Percentiles rank a stretch among this genome's conserved stretches.
Evolutionary conservation across 30 jellyfish, hydroid and myxozoan genomes (phyloP).

Genomic region (Hydractinia echinata): DNA sequence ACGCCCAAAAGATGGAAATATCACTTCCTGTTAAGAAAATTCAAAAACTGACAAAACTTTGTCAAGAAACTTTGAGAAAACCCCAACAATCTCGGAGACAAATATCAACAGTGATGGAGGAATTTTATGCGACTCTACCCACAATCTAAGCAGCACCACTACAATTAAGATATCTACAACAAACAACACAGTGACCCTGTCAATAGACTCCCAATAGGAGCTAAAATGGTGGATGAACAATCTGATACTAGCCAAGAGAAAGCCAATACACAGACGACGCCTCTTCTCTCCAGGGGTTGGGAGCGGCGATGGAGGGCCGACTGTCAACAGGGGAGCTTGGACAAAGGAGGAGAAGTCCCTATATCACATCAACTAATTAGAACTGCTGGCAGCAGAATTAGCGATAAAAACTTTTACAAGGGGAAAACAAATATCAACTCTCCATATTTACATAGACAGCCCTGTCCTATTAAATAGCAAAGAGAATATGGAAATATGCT

Average conservation of each 20-base stretch:
- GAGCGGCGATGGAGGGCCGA: constrained; percentile 2
- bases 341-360: not conserved
- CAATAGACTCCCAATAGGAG: not conserved
- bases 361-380: constrained; percentile 23
- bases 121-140: not conserved
- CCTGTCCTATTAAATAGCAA: not conserved
- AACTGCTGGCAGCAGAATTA: constrained; percentile 35
- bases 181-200: not conserved
- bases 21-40: constrained; percentile 6
- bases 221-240: constrained; percentile 15
- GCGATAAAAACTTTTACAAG: constrained; percentile 33
- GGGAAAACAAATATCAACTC: not conserved
- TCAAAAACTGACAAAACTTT: not conserved
- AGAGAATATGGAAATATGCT: not conserved
- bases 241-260: not conserved
- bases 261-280: not conserved
- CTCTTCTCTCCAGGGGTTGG: constrained; percentile 27
- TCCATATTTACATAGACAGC: constrained; percentile 26
- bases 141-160: no score
- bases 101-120: not conserved
- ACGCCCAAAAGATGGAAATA: not conserved
- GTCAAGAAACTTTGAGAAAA: constrained; percentile 11
- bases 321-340: constrained; percentile 39
- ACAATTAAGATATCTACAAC: no score
- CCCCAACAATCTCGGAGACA: constrained; percentile 8